These are phyloP conservation scores for Struthidea cinerea DNA, from an alignment of 2,113 vertebrate genomes.

Conservation along the genomic window DNA sequence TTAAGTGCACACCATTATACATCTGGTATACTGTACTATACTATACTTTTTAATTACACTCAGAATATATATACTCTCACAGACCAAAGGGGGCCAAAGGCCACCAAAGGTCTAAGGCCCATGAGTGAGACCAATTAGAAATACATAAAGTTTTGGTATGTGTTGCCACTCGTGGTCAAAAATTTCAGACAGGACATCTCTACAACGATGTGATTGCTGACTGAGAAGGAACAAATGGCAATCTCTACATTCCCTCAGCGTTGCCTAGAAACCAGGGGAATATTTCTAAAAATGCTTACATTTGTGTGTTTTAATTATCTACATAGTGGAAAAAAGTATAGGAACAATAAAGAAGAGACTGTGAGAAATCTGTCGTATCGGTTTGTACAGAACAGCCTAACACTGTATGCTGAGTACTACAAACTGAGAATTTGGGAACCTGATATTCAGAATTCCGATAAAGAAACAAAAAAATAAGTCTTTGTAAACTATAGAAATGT, in stretches of 20 bases:
- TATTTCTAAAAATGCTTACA: constrained; percentile 42
- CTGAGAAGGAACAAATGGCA: constrained; percentile 5
- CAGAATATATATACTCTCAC: neutral
- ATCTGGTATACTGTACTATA: no score
- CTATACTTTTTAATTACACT: neutral
- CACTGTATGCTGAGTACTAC: neutral
- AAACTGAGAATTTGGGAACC: neutral
- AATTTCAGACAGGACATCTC: neutral
- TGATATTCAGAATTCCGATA: neutral
- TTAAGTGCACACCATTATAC: neutral
- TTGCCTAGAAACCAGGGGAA: constrained; percentile 69
- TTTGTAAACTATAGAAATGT: neutral
- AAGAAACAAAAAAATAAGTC: neutral
- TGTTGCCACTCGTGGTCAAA: neutral
- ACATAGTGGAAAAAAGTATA: neutral
- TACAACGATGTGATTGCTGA: neutral
- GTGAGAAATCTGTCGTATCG: neutral
- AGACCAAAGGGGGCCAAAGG: neutral
- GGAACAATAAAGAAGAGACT: neutral
- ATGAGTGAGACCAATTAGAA: neutral
- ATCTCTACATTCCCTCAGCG: constrained; percentile 15
- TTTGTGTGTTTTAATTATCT: constrained; percentile 33
- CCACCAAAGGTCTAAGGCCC: neutral
- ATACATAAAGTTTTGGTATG: neutral
- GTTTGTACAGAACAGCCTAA: neutral